Base-by-base conservation (phyloP, 2,888 invertebrate genomes). In the Ophion ventricosus region DNA sequence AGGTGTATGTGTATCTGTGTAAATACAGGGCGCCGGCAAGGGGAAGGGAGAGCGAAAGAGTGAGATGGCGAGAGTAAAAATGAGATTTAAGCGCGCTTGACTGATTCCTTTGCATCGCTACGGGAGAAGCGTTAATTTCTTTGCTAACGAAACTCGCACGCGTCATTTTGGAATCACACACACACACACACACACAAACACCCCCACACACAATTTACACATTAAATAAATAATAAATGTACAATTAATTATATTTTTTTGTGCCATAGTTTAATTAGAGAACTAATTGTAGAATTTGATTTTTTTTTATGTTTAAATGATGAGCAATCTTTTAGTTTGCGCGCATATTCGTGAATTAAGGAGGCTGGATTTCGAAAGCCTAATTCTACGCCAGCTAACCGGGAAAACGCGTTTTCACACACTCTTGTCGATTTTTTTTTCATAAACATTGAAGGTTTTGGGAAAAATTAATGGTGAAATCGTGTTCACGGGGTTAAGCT, bases 81-180 rank as follows among this genome's bases (percentile, higher is more conserved):
- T 57, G 73, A 26, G 61, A 67, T 75, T 78, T 49, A 29, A 70
- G 4, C 49, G 76, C 64, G 35, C 49, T n/a, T 25, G 54, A 64
- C 80, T 83, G 76, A 83, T 76, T 80, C 59, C 35, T 66, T 54
- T 25, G 64, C 43, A 29, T 83, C 66, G 67, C 80, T 83, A 83
- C 75, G 76, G 61, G 26, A 26, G 20, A 26, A 66, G 61, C 80
- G 83, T 59, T 80, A 76, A 83, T 20, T 67, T 66, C 54, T n/a
- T 56, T 61, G 64, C 83, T 83, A 80, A 83, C 61, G 72, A 66
- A 67, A 67, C 76, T 67, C 80, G 80, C 83, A 83, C 80, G 83
- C 76, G 83, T 59, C 75, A 61, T 29, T 23, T 74, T 56, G 10
- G 3, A 54, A 49, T 67, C 64, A 54, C 23, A 78, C 59, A 20